A percentile compares a stretch with the other conserved stretches of the same genome.
These are phyloP conservation scores for Oreotrochilus melanogaster DNA, from an alignment of 2,113 vertebrate species.

Conservation along the genomic window DNA sequence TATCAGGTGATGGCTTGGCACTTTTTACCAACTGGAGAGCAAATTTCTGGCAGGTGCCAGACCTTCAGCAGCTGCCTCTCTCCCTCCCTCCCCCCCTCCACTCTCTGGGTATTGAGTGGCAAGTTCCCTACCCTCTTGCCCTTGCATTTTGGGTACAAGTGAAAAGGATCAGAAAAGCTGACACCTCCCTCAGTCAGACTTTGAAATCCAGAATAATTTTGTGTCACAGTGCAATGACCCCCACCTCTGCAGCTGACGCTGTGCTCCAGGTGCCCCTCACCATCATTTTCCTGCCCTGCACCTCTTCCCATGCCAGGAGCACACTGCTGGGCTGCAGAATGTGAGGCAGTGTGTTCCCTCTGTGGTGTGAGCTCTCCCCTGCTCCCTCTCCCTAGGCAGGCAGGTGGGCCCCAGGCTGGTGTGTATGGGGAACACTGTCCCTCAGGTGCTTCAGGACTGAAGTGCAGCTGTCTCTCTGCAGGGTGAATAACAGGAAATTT, in stretches of 20 bases:
- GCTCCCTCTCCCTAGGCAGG: background rate
- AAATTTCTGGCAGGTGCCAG: accelerated
- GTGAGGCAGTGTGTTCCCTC: background rate
- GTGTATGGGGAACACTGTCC: background rate
- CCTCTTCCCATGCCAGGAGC: background rate
- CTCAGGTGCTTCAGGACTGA: background rate
- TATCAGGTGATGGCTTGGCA: accelerated
- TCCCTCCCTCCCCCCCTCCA: accelerated
- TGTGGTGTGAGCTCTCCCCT: background rate
- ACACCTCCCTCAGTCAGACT: accelerated
- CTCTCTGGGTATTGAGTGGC: background rate
- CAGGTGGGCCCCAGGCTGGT: background rate
- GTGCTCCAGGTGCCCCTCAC: no score
- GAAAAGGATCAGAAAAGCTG: background rate
- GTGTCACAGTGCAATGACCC: no score
- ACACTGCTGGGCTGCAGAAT: accelerated
- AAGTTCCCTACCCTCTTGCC: background rate
- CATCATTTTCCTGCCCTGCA: accelerated
- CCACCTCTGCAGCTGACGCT: no score
- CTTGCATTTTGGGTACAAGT: background rate
- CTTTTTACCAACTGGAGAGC: background rate
- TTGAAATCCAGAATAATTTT: background rate
- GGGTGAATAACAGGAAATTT: slow-evolving; percentile 62
- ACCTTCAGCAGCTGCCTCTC: background rate
- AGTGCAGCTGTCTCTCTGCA: slow-evolving; percentile 61